These are phyloP conservation scores for Chelonus formosanus DNA, from an alignment of 2,888 invertebrate genomes.

Conservation along the genomic window DNA sequence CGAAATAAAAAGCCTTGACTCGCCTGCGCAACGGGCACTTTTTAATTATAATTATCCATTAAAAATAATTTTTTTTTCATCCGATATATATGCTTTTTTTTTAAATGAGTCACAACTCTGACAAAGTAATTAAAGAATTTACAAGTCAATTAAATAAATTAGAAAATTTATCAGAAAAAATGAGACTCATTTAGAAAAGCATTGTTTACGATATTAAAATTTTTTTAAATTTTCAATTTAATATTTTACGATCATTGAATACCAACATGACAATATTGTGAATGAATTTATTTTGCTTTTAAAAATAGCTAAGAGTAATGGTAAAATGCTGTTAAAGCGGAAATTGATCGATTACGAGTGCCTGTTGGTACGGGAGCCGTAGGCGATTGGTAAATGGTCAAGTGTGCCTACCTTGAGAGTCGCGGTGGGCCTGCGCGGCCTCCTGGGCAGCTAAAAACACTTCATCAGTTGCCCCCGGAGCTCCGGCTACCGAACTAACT, in stretches of 20 bases:
- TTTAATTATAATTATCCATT: slow-evolving; percentile 24
- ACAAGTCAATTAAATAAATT: background rate
- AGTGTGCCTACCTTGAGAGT: slow-evolving; percentile 88
- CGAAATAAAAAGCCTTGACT: slow-evolving; percentile 50
- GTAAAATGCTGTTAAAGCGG: background rate
- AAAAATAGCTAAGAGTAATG: background rate
- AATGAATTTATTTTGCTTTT: too few relatives aligned
- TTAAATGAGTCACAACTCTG: slow-evolving; percentile 34
- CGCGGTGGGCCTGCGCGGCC: slow-evolving; percentile 79
- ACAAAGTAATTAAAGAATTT: background rate
- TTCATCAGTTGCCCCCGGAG: slow-evolving; percentile 72
- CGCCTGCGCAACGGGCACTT: slow-evolving; percentile 62
- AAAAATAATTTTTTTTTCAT: slow-evolving; percentile 22
- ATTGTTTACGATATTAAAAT: too few relatives aligned
- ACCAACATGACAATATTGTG: background rate
- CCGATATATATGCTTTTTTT: slow-evolving; percentile 29
- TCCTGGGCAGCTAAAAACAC: slow-evolving; percentile 85
- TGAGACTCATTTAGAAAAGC: slow-evolving; percentile 4
- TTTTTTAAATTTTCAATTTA: too few relatives aligned
- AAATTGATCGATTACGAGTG: slow-evolving; percentile 44
- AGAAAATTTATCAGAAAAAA: background rate
- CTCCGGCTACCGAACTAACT: slow-evolving; percentile 57
- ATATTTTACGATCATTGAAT: too few relatives aligned
- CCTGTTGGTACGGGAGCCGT: slow-evolving; percentile 59
- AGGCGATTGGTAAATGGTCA: slow-evolving; percentile 58